phyloP scores from a whole-genome alignment of 2,113 vertebrate species.

The Ailuropoda melanoleuca region DNA sequence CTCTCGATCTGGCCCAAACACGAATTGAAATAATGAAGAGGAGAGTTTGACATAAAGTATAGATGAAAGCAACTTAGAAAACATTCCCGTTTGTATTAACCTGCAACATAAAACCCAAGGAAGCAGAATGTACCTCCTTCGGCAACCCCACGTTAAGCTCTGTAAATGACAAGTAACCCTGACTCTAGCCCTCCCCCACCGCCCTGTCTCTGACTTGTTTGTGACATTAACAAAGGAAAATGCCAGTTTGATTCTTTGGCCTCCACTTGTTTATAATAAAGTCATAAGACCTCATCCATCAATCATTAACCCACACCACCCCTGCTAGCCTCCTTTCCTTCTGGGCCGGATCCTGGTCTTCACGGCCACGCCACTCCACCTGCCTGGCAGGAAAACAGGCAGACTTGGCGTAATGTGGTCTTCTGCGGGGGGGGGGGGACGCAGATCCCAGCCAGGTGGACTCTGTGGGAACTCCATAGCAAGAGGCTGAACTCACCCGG shows the following conservation, averaged over 20 bases:
- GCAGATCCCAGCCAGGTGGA: background rate
- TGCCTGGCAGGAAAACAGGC: background rate
- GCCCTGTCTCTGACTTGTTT: background rate
- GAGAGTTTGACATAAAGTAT: background rate
- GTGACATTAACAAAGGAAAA: background rate
- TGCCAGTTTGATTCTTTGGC: background rate
- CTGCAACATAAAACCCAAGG: background rate
- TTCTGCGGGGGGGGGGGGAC: accelerated
- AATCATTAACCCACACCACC: conserved; percentile 46
- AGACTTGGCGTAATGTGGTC: background rate
- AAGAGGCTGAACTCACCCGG: background rate
- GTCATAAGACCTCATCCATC: background rate
- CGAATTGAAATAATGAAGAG: conserved; percentile 16
- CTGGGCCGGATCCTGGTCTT: background rate
- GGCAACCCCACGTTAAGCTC: background rate
- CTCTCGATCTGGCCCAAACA: background rate
- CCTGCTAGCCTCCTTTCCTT: background rate
- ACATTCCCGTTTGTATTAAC: background rate
- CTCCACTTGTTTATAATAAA: conserved; percentile 49
- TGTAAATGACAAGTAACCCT: background rate
- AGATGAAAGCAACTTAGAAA: conserved; percentile 1
- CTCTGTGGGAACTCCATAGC: background rate
- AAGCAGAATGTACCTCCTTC: background rate
- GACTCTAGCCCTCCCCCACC: background rate
- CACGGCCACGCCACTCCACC: background rate